Evolutionary conservation across 2,888 invertebrate species (phyloP).

Genomic region (Crepidodera aurea): DNA sequence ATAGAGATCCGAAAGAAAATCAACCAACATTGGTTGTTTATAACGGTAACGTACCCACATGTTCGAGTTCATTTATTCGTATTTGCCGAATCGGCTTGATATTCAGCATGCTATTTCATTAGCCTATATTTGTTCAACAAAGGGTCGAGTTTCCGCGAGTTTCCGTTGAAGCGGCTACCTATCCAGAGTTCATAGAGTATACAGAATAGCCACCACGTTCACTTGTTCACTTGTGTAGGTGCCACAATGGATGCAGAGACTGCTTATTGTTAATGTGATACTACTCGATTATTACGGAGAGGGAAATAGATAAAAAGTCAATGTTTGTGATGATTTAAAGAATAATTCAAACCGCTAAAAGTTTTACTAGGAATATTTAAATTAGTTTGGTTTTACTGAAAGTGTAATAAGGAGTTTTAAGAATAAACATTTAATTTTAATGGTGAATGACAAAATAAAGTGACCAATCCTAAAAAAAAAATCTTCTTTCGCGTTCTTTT

Average conservation of each 20-base stretch:
- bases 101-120: slow-evolving; percentile 44
- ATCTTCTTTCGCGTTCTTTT: too few relatives aligned
- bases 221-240: slow-evolving; percentile 30
- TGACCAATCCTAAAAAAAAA: too few relatives aligned
- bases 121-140: slow-evolving; percentile 47
- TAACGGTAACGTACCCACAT: slow-evolving; percentile 19
- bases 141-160: slow-evolving; percentile 41
- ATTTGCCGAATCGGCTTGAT: slow-evolving; percentile 35
- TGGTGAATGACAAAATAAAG: too few relatives aligned
- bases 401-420: too few relatives aligned
- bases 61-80: slow-evolving; percentile 25
- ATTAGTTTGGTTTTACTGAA: too few relatives aligned
- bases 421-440: too few relatives aligned
- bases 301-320: neutral
- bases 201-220: slow-evolving; percentile 34
- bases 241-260: slow-evolving; percentile 44
- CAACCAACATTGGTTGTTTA: neutral
- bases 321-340: neutral
- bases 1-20: too few relatives aligned
- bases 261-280: slow-evolving; percentile 37
- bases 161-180: slow-evolving; percentile 41
- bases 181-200: slow-evolving; percentile 47
- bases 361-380: neutral
- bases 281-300: slow-evolving; percentile 1
- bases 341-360: neutral